Percentiles rank a stretch among this genome's conserved stretches.
phyloP scores from a whole-genome alignment of 2,797 vertebrate genomes.

The Rhinatrema bivittatum region DNA sequence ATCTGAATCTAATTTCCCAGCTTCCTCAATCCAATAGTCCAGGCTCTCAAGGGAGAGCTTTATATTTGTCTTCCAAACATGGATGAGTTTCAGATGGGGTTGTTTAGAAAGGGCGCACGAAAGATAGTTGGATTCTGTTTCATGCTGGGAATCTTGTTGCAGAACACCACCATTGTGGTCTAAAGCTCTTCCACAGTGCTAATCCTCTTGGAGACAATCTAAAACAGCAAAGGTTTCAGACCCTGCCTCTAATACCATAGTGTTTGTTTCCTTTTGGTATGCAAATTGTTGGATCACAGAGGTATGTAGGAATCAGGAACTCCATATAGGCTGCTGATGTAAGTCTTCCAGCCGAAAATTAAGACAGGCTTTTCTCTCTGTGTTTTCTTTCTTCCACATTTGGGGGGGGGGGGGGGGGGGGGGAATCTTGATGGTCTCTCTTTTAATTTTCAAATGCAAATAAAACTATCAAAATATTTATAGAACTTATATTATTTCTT shows the following conservation, averaged over 20 bases:
- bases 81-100: conserved; percentile 11
- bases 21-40: not conserved
- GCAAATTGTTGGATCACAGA: not conserved
- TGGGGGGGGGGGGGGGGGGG: too few species aligned
- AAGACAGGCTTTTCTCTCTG: too few species aligned
- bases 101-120: not conserved
- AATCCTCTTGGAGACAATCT: conserved; percentile 9
- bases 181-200: conserved; percentile 11
- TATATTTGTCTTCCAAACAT: conserved; percentile 12
- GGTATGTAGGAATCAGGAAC: not conserved
- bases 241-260: too few species aligned
- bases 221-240: conserved; percentile 2
- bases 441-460: too few species aligned
- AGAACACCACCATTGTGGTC: conserved; percentile 6
- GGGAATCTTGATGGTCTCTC: too few species aligned
- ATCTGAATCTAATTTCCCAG: conserved; percentile 33
- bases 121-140: conserved; percentile 4
- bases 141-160: conserved; percentile 8
- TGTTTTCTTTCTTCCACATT: too few species aligned
- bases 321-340: too few species aligned
- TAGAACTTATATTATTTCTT: too few species aligned
- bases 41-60: conserved; percentile 18
- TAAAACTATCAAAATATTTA: too few species aligned
- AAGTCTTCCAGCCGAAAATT: not conserved
- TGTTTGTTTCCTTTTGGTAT: too few species aligned